These are phyloP conservation scores for Clanis bilineata DNA, from an alignment of 2,888 invertebrate species.

Conservation along the genomic window DNA sequence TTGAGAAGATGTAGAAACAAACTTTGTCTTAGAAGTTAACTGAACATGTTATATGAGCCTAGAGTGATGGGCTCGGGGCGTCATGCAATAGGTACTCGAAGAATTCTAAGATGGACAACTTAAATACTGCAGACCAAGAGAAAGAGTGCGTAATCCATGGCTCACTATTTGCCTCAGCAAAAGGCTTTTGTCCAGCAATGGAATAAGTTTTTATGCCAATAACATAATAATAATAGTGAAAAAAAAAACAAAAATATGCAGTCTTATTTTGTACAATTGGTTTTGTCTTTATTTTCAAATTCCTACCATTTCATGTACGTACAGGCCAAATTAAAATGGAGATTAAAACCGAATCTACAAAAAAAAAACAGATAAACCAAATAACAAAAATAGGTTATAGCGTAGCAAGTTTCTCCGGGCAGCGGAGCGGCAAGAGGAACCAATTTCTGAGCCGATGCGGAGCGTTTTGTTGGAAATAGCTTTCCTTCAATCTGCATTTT, in stretches of 20 bases:
- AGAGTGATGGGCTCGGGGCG: too few species aligned
- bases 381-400: conserved; percentile 77
- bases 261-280: not conserved
- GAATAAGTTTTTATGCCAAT: too few species aligned
- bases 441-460: conserved; percentile 79
- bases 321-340: conserved; percentile 40
- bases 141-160: too few species aligned
- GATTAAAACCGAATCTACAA: conserved; percentile 69
- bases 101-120: too few species aligned
- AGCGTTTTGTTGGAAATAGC: conserved; percentile 81
- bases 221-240: too few species aligned
- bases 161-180: too few species aligned
- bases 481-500: conserved; percentile 82
- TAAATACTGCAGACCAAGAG: too few species aligned
- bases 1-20: not conserved
- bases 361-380: conserved; percentile 62
- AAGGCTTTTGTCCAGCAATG: too few species aligned
- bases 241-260: not conserved
- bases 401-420: conserved; percentile 74
- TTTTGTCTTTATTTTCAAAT: too few species aligned
- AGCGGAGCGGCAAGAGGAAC: conserved; percentile 74
- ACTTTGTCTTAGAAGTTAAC: not conserved
- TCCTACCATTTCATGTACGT: not conserved
- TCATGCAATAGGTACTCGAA: too few species aligned
- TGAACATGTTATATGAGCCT: too few species aligned